Percentiles rank a stretch among this genome's conserved stretches.
Conservation (phyloP, 2,113 vertebrate genomes). For the Stegastes partitus region DNA sequence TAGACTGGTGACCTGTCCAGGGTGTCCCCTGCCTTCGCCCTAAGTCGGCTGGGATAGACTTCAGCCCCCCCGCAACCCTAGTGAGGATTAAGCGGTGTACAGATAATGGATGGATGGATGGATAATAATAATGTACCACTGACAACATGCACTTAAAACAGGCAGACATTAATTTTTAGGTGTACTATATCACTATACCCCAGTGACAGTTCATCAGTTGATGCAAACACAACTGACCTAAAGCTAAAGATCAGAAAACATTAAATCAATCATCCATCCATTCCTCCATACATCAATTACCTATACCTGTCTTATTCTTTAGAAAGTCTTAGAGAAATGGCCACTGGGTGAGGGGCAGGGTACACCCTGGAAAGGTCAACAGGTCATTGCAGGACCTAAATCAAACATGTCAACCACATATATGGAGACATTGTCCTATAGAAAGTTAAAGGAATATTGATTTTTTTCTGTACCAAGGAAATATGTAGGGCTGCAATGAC, state of each 20-base stretch:
- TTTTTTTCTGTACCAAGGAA: conserved; percentile 3
- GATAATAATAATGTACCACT: background rate
- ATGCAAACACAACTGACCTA: conserved; percentile 13
- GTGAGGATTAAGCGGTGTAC: too few species aligned
- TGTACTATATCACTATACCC: background rate
- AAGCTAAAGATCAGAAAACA: background rate
- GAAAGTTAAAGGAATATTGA: background rate
- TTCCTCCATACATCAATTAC: too few species aligned
- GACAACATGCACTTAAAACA: conserved; percentile 25
- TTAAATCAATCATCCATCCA: background rate
- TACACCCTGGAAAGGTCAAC: too few species aligned
- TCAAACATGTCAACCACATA: conserved; percentile 2
- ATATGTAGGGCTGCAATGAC: background rate
- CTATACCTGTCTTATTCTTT: too few species aligned
- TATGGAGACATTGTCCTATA: background rate
- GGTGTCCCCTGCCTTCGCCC: too few species aligned
- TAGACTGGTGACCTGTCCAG: too few species aligned
- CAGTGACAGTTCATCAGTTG: background rate
- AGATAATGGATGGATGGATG: too few species aligned
- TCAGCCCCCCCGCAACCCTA: too few species aligned
- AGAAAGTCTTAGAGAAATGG: too few species aligned
- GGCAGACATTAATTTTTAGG: background rate
- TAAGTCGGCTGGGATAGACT: too few species aligned
- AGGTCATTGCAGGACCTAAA: background rate
- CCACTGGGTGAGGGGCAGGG: too few species aligned